Base-by-base conservation (phyloP, 2,888 invertebrate genomes). In the Protonemura montana region DNA sequence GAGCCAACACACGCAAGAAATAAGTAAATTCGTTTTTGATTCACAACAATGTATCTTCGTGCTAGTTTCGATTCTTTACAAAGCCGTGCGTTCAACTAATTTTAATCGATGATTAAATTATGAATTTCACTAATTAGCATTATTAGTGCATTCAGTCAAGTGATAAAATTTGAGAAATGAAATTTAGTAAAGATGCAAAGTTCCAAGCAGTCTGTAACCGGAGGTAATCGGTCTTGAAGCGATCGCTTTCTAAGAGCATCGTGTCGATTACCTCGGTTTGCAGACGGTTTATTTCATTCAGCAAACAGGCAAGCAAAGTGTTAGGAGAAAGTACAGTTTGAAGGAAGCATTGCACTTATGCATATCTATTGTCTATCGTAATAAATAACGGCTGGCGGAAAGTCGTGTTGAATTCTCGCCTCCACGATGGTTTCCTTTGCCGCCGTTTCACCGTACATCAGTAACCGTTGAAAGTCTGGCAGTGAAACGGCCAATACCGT, bases 291-390 rank as follows among this genome's bases (percentile, higher is more conserved):
- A 13, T 84, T 7, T 84, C 84, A 84, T 84, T 84, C 84, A 76
- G 29, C 84, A 84, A 16, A 84, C 84, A 28, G 1, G 26, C 84
- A 84, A 84, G 84, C 29, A 84, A 76, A 29, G n/a, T 26, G 59
- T 26, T 59, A 84, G 27, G 76, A 76, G 59, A 28, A 35, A 81
- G 28, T 28, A 81, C 26, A 41, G 28, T 42, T 83, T 83, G 42
- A 59, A 42, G 83, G 83, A 83, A 59, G 84, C 84, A 28, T 59
- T 84, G 42, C 84, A 84, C 84, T n/a, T 76, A 84, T 84, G 84
- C 84, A 84, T 76, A 28, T 59, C 84, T 84, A 84, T 81, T 30
- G 28, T 78, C 59, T 78, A 78, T 78, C 10, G 78, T 78, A 78
- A 78, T 78, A 27, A 25, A 7, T 59, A 59, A 59, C 21, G 21